phyloP scores from a whole-genome alignment of 2,113 vertebrate genomes.

The Motacilla tschutschensis region DNA sequence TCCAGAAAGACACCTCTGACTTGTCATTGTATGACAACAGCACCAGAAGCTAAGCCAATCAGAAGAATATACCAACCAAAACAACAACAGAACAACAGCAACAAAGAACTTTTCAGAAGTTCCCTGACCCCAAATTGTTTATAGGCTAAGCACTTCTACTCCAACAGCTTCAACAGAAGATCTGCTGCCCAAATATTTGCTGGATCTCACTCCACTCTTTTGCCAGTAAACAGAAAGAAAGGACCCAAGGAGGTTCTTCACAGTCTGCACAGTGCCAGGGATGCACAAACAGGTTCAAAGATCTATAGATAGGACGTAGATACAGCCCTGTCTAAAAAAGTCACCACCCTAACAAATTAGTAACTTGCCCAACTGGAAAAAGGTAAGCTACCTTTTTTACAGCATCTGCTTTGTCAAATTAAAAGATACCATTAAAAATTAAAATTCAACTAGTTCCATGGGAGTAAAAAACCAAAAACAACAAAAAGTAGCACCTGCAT shows the following conservation, averaged over 20 bases:
- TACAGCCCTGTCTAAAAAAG: neutral
- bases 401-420: neutral
- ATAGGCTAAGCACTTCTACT: neutral
- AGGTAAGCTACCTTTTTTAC: neutral
- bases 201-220: neutral
- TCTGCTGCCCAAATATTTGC: neutral
- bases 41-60: neutral
- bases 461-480: neutral
- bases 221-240: neutral
- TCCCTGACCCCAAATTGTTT: neutral
- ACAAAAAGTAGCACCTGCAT: neutral
- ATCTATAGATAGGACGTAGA: neutral
- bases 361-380: neutral
- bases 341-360: neutral
- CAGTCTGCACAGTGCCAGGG: neutral
- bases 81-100: slow-evolving; percentile 2
- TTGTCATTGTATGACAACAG: neutral
- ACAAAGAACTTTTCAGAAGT: slow-evolving; percentile 14
- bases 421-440: neutral
- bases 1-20: slow-evolving; percentile 11
- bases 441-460: neutral
- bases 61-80: neutral
- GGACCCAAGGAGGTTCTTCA: neutral
- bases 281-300: neutral
- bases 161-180: neutral